A percentile compares a stretch with the other conserved stretches of the same genome.
These are phyloP conservation scores for Lingula anatina DNA, from an alignment of 2,888 invertebrate genomes.

Conservation along the genomic window DNA sequence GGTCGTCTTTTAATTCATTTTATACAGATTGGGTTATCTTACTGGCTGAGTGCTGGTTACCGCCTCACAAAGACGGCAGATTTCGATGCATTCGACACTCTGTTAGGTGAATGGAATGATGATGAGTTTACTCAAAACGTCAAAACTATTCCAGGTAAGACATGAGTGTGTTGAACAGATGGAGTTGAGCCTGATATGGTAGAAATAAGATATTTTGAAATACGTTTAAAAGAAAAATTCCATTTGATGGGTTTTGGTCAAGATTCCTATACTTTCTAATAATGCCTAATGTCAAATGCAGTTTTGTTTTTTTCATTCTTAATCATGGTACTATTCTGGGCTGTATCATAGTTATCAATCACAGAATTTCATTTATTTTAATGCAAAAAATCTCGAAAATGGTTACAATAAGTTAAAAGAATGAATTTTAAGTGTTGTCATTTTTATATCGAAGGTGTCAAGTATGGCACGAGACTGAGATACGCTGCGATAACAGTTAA, in stretches of 20 bases:
- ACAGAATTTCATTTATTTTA: no score
- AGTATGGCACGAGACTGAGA: slow-evolving; percentile 27
- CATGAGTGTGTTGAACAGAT: background rate
- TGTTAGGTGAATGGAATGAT: slow-evolving; percentile 21
- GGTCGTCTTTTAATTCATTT: background rate
- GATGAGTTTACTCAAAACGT: slow-evolving; percentile 3
- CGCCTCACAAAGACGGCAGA: slow-evolving; percentile 14
- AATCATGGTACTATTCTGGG: background rate
- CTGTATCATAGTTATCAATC: no score
- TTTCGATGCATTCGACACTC: slow-evolving; percentile 14
- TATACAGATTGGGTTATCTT: slow-evolving; percentile 22
- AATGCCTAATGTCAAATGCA: background rate
- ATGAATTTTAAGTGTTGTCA: no score
- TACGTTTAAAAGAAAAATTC: no score
- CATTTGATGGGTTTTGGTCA: no score
- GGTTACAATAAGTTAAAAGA: no score
- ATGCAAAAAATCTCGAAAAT: no score
- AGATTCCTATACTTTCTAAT: no score
- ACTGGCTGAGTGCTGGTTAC: slow-evolving; percentile 27
- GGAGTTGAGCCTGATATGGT: no score
- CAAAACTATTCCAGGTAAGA: slow-evolving; percentile 12
- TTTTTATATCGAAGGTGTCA: no score
- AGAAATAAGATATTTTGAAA: no score
- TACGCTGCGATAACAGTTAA: slow-evolving; percentile 34
- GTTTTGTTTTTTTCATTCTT: background rate